Percentiles rank a stretch among this genome's conserved stretches.
These are phyloP conservation scores for Macropis europaea DNA, from an alignment of 2,888 invertebrate species.

Conservation along the genomic window DNA sequence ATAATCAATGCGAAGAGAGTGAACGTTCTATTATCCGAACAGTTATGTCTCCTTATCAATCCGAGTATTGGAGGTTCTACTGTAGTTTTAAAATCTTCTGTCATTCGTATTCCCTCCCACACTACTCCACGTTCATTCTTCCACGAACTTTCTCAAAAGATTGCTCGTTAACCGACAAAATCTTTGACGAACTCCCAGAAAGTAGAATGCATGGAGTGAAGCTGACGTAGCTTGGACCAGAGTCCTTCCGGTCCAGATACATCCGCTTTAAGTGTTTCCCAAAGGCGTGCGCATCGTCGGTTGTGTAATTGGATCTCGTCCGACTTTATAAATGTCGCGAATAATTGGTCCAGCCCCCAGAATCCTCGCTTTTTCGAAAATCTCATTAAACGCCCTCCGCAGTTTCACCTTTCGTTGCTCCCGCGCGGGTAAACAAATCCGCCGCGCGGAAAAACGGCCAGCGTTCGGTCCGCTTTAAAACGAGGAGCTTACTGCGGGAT, in stretches of 20 bases:
- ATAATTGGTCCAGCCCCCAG: constrained; percentile 35
- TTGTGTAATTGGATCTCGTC: constrained; percentile 48
- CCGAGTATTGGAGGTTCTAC: too few species aligned
- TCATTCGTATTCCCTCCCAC: too few species aligned
- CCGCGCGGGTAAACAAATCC: constrained; percentile 9
- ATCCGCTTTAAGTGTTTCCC: constrained; percentile 50
- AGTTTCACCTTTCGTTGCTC: constrained; percentile 28
- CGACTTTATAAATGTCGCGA: constrained; percentile 49
- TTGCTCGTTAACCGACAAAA: neutral
- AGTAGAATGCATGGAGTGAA: constrained; percentile 1
- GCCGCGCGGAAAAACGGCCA: neutral
- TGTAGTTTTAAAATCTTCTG: too few species aligned
- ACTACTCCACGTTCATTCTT: neutral
- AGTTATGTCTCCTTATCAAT: too few species aligned
- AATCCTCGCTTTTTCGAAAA: constrained; percentile 22
- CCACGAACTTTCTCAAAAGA: too few species aligned
- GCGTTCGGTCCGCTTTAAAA: constrained; percentile 18
- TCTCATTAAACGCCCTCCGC: constrained; percentile 26
- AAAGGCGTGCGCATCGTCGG: constrained; percentile 36
- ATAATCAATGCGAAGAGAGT: too few species aligned
- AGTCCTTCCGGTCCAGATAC: neutral
- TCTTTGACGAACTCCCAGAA: constrained; percentile 8
- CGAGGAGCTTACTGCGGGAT: neutral
- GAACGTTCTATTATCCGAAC: too few species aligned
- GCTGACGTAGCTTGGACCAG: neutral